Evolutionary conservation across 37 sponge, comb jelly and placozoan species (phyloP).

Genomic region (Eunapius fragilis): DNA sequence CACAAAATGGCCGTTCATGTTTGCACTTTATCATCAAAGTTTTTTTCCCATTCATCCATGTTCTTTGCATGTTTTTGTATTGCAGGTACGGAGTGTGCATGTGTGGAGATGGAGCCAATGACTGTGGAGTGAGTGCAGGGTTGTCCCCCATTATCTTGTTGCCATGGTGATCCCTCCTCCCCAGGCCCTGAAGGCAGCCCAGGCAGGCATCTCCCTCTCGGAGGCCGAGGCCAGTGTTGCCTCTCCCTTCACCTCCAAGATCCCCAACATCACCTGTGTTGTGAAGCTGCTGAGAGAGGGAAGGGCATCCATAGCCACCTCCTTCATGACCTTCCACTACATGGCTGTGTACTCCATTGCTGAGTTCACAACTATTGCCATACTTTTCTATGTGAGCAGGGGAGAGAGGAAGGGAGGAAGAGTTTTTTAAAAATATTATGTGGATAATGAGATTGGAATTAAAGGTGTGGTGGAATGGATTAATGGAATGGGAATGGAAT

Average conservation of each 20-base stretch:
- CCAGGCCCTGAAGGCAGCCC: constrained; percentile 80
- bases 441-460: no score
- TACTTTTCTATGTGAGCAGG: constrained; percentile 62
- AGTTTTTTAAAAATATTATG: no score
- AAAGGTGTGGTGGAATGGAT: no score
- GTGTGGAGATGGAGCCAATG: constrained; percentile 99
- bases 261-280: constrained; percentile 64
- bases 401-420: no score
- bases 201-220: constrained; percentile 71
- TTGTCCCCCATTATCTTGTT: no score
- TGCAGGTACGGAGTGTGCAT: constrained; percentile 79
- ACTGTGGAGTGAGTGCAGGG: constrained; percentile 82
- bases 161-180: no score
- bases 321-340: constrained; percentile 79
- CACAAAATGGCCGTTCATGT: not conserved
- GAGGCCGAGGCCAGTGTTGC: no score
- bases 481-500: no score
- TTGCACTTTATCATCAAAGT: not conserved
- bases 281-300: constrained; percentile 73
- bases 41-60: no score
- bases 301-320: constrained; percentile 77
- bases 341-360: constrained; percentile 87
- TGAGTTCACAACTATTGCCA: constrained; percentile 70
- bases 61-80: no score
- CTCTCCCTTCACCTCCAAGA: constrained; percentile 66